Evolutionary conservation across 2,113 vertebrate species (phyloP), one percentile per base, ranked within the genome.

Genomic region (Gadus macrocephalus): DNA sequence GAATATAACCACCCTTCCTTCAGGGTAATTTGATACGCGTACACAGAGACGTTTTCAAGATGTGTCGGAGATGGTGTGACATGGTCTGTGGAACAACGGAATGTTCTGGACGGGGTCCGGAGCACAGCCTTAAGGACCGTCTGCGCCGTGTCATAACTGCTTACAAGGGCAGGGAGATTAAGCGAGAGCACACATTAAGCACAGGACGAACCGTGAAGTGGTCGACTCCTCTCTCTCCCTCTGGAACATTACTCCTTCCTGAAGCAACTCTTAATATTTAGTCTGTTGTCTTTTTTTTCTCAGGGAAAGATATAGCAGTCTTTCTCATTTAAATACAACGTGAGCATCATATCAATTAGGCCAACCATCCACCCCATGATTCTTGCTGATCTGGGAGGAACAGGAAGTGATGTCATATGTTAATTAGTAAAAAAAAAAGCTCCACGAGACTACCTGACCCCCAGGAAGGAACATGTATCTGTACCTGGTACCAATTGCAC

Each of bases 101-200:
- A 66, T 78, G 12, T 53, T 49, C 42, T 49, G 42, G 42, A 49
- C 9, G 42, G 42, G 62, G 68, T 64, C 60, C 68, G 71, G n/a
- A 72, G 31, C 69, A 76, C 20, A 27, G 85, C 72, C 68, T 78
- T 71, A 72, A 76, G 64, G 42, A 62, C 69, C 75, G 78, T 69
- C 75, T 77, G 75, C 67, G 73, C 71, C 62, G 7, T 80, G 76
- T 75, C 68, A 55, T 66, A 70, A 69, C 56, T 67, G 59, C 69
- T 76, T 71, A 83, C 28, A 70, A 80, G 74, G 73, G 75, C 68
- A 60, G 31, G 25, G 63, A 80, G 82, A 69, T 77, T 69, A 70
- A 56, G 17, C 74, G 25, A 49, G 73, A 72, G 66, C 55, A 61
- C 68, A 66, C 20, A 66, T 35, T 35, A 59, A 22, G 66, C 53